Evolutionary conservation across 1,140 invertebrate species (phyloP).

Genomic region (Leptinotarsa texana): DNA sequence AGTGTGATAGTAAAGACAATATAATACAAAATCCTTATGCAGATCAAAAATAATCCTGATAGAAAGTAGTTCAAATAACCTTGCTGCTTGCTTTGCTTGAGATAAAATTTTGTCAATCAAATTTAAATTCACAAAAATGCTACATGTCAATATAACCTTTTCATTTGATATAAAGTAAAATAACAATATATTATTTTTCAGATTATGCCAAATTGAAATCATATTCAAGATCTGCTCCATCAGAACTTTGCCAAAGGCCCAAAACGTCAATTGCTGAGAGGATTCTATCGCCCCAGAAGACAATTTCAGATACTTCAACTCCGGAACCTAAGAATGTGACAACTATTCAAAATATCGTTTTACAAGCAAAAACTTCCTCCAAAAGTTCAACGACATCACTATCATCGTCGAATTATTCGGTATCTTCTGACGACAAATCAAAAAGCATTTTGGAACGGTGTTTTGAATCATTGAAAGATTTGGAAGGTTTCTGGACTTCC

Average conservation of each 20-base stretch:
- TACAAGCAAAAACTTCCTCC: slow-evolving; percentile 23
- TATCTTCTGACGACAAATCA: neutral
- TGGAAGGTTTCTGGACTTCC: slow-evolving; percentile 46
- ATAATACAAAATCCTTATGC: too few species aligned
- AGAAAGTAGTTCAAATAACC: too few species aligned
- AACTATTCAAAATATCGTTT: slow-evolving; percentile 21
- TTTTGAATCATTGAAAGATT: slow-evolving; percentile 35
- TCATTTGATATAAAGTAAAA: too few species aligned
- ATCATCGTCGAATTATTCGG: neutral
- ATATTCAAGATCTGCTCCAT: neutral
- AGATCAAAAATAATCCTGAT: too few species aligned
- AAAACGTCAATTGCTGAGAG: neutral
- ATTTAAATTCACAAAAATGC: too few species aligned
- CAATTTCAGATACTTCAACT: neutral
- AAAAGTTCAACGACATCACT: neutral
- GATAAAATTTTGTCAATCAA: too few species aligned
- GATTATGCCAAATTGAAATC: too few species aligned
- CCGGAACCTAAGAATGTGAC: slow-evolving; percentile 22
- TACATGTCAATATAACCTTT: too few species aligned
- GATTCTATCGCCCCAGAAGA: neutral
- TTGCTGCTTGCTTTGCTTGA: too few species aligned
- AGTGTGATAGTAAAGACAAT: too few species aligned
- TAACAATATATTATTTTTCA: too few species aligned
- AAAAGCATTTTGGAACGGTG: slow-evolving; percentile 28
- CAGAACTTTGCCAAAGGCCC: neutral